These are phyloP conservation scores for Girardinus metallicus DNA, from an alignment of 2,797 vertebrate genomes.

Conservation along the genomic window DNA sequence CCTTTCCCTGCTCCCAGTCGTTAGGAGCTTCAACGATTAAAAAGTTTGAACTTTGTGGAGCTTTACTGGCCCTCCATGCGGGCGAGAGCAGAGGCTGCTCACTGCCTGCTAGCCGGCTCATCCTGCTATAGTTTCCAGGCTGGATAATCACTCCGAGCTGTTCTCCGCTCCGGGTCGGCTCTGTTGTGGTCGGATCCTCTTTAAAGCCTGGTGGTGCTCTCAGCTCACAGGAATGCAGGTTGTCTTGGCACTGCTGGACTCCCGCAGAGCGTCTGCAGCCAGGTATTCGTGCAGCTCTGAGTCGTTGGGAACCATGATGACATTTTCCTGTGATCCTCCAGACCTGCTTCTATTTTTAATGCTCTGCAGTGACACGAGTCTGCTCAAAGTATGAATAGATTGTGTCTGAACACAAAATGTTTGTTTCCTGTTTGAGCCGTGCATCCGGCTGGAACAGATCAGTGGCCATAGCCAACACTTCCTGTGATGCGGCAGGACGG, in stretches of 20 bases:
- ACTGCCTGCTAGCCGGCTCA: neutral
- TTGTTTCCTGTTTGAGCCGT: constrained; percentile 46
- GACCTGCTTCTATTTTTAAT: constrained; percentile 51
- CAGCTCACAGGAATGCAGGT: constrained; percentile 61
- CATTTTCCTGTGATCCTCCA: constrained; percentile 48
- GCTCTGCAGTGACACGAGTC: constrained; percentile 39
- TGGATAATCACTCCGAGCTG: constrained; percentile 14
- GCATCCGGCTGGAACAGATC: neutral
- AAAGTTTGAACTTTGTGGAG: neutral
- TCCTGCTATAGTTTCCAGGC: neutral
- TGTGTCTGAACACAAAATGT: constrained; percentile 41
- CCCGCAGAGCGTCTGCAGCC: constrained; percentile 40
- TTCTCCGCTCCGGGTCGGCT: constrained; percentile 29
- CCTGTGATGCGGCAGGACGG: constrained; percentile 64
- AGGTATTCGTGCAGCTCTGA: constrained; percentile 21
- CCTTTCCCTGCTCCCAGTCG: neutral
- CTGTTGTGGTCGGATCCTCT: constrained; percentile 58
- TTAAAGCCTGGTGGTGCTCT: constrained; percentile 49
- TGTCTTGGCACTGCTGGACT: constrained; percentile 32
- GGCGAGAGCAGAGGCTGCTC: neutral
- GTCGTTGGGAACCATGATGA: constrained; percentile 20
- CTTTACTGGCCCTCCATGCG: neutral
- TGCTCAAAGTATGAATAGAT: constrained; percentile 51
- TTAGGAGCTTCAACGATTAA: neutral
- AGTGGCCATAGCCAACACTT: neutral